These are phyloP conservation scores for Suillia variegata DNA, from an alignment of 2,888 invertebrate species.

Conservation along the genomic window DNA sequence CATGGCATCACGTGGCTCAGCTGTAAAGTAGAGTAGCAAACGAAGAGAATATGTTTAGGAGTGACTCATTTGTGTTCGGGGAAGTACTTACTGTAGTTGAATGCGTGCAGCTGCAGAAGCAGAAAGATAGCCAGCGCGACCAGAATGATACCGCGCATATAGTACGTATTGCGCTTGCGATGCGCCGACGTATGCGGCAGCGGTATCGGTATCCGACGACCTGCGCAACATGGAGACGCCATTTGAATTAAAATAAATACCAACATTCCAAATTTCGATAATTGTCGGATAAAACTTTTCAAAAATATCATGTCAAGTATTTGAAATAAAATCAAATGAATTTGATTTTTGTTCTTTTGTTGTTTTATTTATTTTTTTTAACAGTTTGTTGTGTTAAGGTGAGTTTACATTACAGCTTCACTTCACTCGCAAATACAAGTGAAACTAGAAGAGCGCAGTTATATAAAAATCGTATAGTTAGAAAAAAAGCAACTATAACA, in stretches of 20 bases:
- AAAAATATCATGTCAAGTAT: not conserved
- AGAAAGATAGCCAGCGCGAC: conserved; percentile 58
- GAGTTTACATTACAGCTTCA: too few species aligned
- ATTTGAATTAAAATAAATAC: not conserved
- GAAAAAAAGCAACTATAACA: too few species aligned
- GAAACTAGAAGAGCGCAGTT: too few species aligned
- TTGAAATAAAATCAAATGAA: not conserved
- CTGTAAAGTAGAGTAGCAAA: conserved; percentile 33
- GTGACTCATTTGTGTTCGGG: not conserved
- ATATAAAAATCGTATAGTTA: too few species aligned
- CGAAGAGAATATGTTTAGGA: not conserved
- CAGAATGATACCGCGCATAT: conserved; percentile 56
- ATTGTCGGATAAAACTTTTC: not conserved
- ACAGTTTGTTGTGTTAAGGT: too few species aligned
- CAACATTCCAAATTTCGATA: not conserved
- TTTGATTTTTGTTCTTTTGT: conserved; percentile 24
- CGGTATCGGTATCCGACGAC: conserved; percentile 56
- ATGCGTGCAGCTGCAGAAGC: conserved; percentile 59
- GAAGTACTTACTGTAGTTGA: conserved; percentile 56
- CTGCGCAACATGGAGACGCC: too few species aligned
- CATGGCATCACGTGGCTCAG: conserved; percentile 62
- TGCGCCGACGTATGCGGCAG: conserved; percentile 61
- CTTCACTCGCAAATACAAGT: too few species aligned
- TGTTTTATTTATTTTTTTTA: conserved; percentile 7
- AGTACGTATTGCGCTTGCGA: conserved; percentile 58